Percentiles rank a stretch among this genome's conserved stretches.
Conservation (phyloP, 2,888 invertebrate species). For the Pheosia tremula region DNA sequence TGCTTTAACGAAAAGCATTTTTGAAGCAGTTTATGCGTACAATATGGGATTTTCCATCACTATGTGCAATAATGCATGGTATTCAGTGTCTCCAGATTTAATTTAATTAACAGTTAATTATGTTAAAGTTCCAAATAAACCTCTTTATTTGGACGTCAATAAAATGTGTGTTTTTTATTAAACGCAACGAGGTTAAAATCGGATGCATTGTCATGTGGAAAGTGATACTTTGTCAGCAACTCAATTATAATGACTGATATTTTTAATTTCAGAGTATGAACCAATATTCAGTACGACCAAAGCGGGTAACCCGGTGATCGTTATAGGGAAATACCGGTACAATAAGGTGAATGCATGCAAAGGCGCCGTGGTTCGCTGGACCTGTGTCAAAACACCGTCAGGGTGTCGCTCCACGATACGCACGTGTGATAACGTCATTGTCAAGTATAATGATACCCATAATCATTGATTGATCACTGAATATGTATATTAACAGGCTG, state of each 20-base stretch:
- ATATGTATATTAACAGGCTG: too few relatives aligned
- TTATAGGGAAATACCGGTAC: slow-evolving; percentile 38
- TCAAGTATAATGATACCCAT: neutral
- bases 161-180: too few relatives aligned
- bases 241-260: neutral
- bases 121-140: too few relatives aligned
- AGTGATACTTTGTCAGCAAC: neutral
- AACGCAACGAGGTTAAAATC: too few relatives aligned
- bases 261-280: slow-evolving; percentile 18
- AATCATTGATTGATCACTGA: slow-evolving; percentile 1
- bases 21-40: neutral
- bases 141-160: too few relatives aligned
- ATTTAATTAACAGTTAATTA: too few relatives aligned
- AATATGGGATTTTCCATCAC: too few relatives aligned
- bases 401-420: slow-evolving; percentile 36
- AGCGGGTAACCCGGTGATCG: slow-evolving; percentile 43
- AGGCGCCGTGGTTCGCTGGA: slow-evolving; percentile 44
- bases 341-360: slow-evolving; percentile 35
- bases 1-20: slow-evolving; percentile 9
- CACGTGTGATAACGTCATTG: neutral
- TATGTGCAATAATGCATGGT: too few relatives aligned
- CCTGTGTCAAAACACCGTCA: slow-evolving; percentile 38
- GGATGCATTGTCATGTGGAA: too few relatives aligned
- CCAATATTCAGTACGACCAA: slow-evolving; percentile 43
- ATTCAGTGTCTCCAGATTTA: too few relatives aligned